Percentiles rank a stretch among this genome's conserved stretches.
Evolutionary conservation across 2,888 invertebrate species (phyloP).

Genomic region (Zygothrica quintamaculata): DNA sequence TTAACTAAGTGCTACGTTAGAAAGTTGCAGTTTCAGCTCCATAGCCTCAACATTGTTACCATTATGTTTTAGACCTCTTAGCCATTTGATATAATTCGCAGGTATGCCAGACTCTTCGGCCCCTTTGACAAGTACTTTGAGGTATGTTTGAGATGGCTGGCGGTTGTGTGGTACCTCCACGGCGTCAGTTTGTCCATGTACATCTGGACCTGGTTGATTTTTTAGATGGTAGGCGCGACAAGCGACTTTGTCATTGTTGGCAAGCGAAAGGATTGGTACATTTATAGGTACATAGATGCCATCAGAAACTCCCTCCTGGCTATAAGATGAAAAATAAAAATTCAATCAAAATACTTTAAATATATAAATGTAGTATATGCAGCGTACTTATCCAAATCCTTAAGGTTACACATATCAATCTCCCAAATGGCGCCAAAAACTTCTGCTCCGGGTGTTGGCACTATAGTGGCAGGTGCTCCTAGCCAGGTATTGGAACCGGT

Average conservation of each 20-base stretch:
- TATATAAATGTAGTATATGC: background rate
- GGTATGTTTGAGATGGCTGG: constrained; percentile 91
- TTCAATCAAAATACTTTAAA: background rate
- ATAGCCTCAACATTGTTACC: constrained; percentile 86
- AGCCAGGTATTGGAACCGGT: constrained; percentile 89
- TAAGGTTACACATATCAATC: constrained; percentile 87
- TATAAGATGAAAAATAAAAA: constrained; percentile 9
- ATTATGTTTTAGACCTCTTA: constrained; percentile 90
- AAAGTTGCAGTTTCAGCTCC: constrained; percentile 83
- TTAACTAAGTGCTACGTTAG: constrained; percentile 54
- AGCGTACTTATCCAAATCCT: constrained; percentile 88
- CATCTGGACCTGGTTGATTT: constrained; percentile 85
- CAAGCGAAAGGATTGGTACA: constrained; percentile 86
- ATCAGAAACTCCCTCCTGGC: constrained; percentile 68
- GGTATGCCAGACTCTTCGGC: constrained; percentile 87
- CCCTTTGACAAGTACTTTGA: constrained; percentile 83
- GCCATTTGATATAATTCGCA: constrained; percentile 88
- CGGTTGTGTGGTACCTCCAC: constrained; percentile 86
- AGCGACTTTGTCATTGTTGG: constrained; percentile 85
- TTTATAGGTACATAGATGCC: constrained; percentile 88
- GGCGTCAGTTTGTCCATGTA: constrained; percentile 81
- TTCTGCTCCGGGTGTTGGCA: constrained; percentile 77
- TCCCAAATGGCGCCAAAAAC: constrained; percentile 93
- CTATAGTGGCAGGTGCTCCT: constrained; percentile 94
- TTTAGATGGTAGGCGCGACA: constrained; percentile 91